Evolutionary conservation across 2,888 invertebrate genomes (phyloP), one percentile per base, ranked within the genome.

Genomic region (Miltochrista miniata): DNA sequence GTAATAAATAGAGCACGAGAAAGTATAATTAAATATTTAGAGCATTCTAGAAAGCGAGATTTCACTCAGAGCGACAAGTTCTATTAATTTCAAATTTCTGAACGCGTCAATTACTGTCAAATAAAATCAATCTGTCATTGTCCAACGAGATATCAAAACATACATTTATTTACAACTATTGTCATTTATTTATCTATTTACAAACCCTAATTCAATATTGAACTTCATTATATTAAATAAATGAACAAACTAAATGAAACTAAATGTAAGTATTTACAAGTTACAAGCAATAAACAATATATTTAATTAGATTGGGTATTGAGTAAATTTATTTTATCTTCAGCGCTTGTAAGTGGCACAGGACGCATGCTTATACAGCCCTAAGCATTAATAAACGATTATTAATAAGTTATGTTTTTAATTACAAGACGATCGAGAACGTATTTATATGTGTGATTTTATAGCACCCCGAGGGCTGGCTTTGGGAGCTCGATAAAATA

Each of bases 331-430:
- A 63, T 61, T 61, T 51, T 44, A 47, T 47, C 45, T 48, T 37
- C 38, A 14, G 35, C 38, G 35, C 41, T 37, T 38, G 37, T 11
- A 37, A 45, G 12, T 48, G 53, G 45, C 41, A 30, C 41, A 45
- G 50, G 39, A 40, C 34, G 35, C 35, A 40, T 31, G 48, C 46
- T 46, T 85, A 87, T 85, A 83, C 90, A 85, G 88, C 84, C 81
- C 80, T 80, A 81, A 86, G 79, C 83, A 77, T 85, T 88, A 89
- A 90, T 90, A 87, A 89, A 87, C 86, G 83, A 82, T 85, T 87
- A 89, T 88, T 90, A 89, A 87, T 86, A 90, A 90, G 88, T 90
- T 90, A 90, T 87, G 86, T 85, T 90, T 90, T 91, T 90, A 90
- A 91, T 90, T 91, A 90, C 79, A 81, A 68, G 63, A 64, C 81